These are phyloP conservation scores for Agonopterix arenella DNA, from an alignment of 2,888 invertebrate species.

Conservation along the genomic window DNA sequence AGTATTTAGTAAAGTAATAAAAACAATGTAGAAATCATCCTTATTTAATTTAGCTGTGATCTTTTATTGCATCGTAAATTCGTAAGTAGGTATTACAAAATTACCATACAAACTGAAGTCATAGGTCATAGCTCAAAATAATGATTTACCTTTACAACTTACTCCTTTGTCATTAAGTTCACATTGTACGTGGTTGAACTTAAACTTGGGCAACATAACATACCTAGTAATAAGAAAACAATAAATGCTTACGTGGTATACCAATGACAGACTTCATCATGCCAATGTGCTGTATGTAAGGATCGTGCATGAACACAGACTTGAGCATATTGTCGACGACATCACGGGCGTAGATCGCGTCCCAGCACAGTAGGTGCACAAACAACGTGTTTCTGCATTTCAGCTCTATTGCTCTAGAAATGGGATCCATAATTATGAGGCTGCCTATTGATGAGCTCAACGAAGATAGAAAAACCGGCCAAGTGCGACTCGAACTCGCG, in stretches of 20 bases:
- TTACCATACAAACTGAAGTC: too few relatives aligned
- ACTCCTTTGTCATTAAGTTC: too few relatives aligned
- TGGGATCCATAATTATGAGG: background rate
- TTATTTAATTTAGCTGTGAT: too few relatives aligned
- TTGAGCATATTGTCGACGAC: slow-evolving; percentile 49
- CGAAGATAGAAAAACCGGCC: background rate
- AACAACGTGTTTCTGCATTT: slow-evolving; percentile 76
- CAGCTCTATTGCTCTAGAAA: slow-evolving; percentile 55
- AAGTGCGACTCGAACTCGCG: background rate
- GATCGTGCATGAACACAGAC: slow-evolving; percentile 70
- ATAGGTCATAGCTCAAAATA: too few relatives aligned
- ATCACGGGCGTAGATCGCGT: slow-evolving; percentile 42
- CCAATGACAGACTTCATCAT: slow-evolving; percentile 66
- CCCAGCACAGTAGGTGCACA: slow-evolving; percentile 77
- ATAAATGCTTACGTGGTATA: slow-evolving; percentile 38
- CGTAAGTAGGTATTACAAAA: too few relatives aligned
- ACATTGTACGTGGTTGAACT: background rate
- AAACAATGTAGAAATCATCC: too few relatives aligned
- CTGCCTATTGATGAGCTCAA: background rate
- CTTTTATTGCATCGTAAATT: too few relatives aligned
- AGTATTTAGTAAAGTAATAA: too few relatives aligned
- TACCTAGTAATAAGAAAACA: background rate
- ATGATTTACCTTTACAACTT: too few relatives aligned
- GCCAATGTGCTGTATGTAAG: slow-evolving; percentile 64
- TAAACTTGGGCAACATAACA: background rate